Percentiles rank a stretch among this genome's conserved stretches.
Evolutionary conservation across 2,888 invertebrate genomes (phyloP).

Genomic region (Drosophila antonietae): DNA sequence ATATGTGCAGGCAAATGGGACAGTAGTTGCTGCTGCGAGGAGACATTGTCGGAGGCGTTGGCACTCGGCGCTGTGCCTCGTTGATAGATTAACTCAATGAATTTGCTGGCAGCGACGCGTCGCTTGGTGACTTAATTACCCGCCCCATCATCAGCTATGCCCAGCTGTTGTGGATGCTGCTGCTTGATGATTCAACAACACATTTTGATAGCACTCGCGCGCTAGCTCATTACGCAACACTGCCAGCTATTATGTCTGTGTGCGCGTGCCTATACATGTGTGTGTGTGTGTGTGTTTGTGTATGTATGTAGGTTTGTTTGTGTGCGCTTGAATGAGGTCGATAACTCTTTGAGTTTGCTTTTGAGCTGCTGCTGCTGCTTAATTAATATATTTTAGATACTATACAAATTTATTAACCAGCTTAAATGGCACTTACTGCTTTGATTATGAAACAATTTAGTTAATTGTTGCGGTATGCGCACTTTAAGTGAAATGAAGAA

Average conservation of each 20-base stretch:
- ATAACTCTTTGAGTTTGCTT: conserved; percentile 18
- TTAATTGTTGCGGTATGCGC: not conserved
- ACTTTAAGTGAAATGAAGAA: not conserved
- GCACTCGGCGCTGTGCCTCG: conserved; percentile 27
- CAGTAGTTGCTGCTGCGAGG: conserved; percentile 16
- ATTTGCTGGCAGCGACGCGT: conserved; percentile 58
- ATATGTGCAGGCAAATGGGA: conserved; percentile 53
- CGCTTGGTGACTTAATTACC: conserved; percentile 52
- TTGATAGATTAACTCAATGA: conserved; percentile 74
- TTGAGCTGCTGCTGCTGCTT: not conserved
- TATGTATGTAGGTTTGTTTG: not conserved
- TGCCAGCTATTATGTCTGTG: conserved; percentile 2
- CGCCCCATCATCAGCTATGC: conserved; percentile 34
- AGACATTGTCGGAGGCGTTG: not conserved
- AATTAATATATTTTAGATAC: conserved; percentile 17
- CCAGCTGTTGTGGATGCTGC: not conserved
- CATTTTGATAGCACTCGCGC: conserved; percentile 34
- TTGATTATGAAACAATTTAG: not conserved
- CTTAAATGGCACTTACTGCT: conserved; percentile 1
- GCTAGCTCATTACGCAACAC: conserved; percentile 29
- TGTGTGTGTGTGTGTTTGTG: not conserved
- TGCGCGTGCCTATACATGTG: not conserved
- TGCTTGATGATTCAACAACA: conserved; percentile 32
- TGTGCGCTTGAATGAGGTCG: conserved; percentile 2
- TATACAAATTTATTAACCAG: conserved; percentile 10